These are phyloP conservation scores for Synergus japonicus DNA, from an alignment of 2,888 invertebrate species.

Conservation along the genomic window DNA sequence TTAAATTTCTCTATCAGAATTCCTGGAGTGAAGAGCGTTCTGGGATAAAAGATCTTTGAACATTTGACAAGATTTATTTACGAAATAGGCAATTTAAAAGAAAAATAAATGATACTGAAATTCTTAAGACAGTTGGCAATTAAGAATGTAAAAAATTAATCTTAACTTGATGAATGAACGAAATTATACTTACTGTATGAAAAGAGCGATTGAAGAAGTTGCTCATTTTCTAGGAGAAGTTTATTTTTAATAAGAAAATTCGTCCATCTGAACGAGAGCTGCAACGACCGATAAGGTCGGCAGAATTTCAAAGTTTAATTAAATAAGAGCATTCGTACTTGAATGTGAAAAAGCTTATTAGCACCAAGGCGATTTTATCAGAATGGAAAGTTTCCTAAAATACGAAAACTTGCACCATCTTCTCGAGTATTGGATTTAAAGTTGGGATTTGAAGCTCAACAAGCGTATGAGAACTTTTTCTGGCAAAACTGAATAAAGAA, in stretches of 20 bases:
- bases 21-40: too few species aligned
- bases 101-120: too few species aligned
- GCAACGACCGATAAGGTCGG: conserved; percentile 34
- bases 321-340: conserved; percentile 24
- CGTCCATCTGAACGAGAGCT: conserved; percentile 25
- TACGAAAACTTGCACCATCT: conserved; percentile 27
- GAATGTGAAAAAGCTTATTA: conserved; percentile 38
- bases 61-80: too few species aligned
- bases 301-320: conserved; percentile 25
- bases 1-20: too few species aligned
- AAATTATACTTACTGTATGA: not conserved
- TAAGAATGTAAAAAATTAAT: not conserved
- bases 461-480: not conserved
- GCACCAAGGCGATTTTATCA: conserved; percentile 26
- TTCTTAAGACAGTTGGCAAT: too few species aligned
- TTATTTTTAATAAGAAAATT: conserved; percentile 23
- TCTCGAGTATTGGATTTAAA: conserved; percentile 27
- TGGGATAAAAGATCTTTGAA: too few species aligned
- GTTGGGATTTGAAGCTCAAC: conserved; percentile 1
- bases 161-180: not conserved
- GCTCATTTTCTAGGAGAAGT: conserved; percentile 9
- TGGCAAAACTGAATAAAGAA: not conserved
- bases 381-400: conserved; percentile 28
- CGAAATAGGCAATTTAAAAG: too few species aligned
- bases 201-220: not conserved